These are phyloP conservation scores for Drosophila fuyamai DNA, from an alignment of 1,140 invertebrate species.

Conservation along the genomic window DNA sequence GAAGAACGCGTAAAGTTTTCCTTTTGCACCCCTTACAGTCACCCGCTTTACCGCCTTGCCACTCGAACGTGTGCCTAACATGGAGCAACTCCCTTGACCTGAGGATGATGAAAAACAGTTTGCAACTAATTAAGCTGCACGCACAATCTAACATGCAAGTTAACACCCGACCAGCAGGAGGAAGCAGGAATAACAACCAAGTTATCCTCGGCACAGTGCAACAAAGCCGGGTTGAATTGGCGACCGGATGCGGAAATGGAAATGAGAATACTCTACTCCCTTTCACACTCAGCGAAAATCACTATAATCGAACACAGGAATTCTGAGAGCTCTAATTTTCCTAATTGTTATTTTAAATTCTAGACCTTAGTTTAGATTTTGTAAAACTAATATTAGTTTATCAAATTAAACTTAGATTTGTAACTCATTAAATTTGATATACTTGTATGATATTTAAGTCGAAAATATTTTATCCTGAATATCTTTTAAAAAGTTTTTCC, in stretches of 20 bases:
- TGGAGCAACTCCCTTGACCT: conserved; percentile 38
- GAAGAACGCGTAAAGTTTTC: conserved; percentile 37
- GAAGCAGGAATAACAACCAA: conserved; percentile 10
- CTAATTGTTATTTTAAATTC: too few relatives aligned
- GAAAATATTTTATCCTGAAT: too few relatives aligned
- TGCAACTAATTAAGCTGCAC: conserved; percentile 83
- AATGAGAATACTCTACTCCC: conserved; percentile 8
- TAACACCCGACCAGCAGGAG: conserved; percentile 59
- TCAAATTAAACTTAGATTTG: too few relatives aligned
- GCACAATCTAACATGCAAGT: conserved; percentile 81
- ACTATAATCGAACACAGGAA: too few relatives aligned
- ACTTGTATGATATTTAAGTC: too few relatives aligned
- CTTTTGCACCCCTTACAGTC: too few relatives aligned
- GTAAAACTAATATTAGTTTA: too few relatives aligned
- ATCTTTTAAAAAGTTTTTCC: too few relatives aligned
- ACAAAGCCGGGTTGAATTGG: conserved; percentile 10
- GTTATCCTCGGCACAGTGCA: conserved; percentile 31
- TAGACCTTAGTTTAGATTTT: too few relatives aligned
- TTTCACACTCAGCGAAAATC: neutral
- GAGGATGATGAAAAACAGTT: conserved; percentile 78
- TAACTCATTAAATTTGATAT: too few relatives aligned
- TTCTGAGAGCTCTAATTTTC: too few relatives aligned
- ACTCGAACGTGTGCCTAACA: conserved; percentile 60
- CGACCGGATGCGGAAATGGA: conserved; percentile 28
- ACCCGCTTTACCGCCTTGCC: conserved; percentile 10